Base-by-base conservation (phyloP, 2,888 invertebrate genomes). In the Pristionchus arcanus region DNA sequence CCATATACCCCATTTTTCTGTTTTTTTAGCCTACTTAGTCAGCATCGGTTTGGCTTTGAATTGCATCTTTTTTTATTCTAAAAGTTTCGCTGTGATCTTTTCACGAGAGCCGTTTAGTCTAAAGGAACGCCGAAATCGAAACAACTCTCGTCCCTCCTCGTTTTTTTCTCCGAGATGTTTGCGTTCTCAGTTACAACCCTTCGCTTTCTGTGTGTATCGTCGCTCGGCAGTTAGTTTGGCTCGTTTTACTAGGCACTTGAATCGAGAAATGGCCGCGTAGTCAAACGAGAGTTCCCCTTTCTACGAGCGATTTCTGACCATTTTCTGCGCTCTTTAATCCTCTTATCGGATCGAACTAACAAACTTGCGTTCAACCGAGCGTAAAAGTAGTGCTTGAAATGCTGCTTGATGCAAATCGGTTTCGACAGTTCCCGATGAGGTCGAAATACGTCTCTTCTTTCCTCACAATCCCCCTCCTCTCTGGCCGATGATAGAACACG, bases 181-280 rank as follows among this genome's bases (percentile, higher is more conserved):
- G 81, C 42, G 11, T 81, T 81, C 81, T 81, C 81, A 81, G 81
- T 81, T 81, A 81, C 81, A 81, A 81, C 81, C 42, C 49, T 21
- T 49, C 42, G 42, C 42, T 49, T 31, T 9, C 28, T 34, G 53
- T 81, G 49, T 81, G 49, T 53, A 49, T 81, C 74, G 34, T 42
- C n/a, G 16, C 25, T 37, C 49, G 49, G 81, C 81, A 81, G 81
- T 81, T 81, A 81, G 81, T 53, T 81, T n/a, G 81, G 5, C 37
- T 25, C 74, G 74, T 81, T 81, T 81, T 81, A 81, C 81, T 81
- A 81, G 81, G 81, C 81, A 81, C 81, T 81, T 81, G 34, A 81
- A 53, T 81, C 25, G 81, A 37, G 74, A 68, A 37, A 63, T 63
- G 63, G 63, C 63, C 55, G 4, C 9, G 42, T 49, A n/a, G 19